Percentiles rank a stretch among this genome's conserved stretches.
Evolutionary conservation across 1,140 invertebrate genomes (phyloP).

Genomic region (Drosophila equinoxialis): DNA sequence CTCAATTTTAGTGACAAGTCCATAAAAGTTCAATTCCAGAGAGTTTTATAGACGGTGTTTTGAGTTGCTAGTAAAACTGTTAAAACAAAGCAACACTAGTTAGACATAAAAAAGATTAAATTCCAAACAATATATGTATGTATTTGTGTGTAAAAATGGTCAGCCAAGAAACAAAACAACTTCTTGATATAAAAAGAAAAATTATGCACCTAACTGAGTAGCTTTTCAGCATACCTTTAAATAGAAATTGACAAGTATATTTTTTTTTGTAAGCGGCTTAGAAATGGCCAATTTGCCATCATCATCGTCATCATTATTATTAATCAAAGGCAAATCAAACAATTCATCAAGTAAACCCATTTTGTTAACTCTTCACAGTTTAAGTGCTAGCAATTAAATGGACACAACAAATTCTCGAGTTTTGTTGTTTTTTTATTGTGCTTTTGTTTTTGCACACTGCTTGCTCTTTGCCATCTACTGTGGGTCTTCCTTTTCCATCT

Average conservation of each 20-base stretch:
- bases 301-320: not conserved
- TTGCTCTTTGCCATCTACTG: not conserved
- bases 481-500: constrained; percentile 44
- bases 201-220: too few species aligned
- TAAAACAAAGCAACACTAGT: too few species aligned
- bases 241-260: not conserved
- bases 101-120: too few species aligned
- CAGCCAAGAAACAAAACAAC: too few species aligned
- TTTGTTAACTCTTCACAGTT: constrained; percentile 31
- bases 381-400: constrained; percentile 53
- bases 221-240: not conserved
- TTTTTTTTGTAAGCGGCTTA: not conserved
- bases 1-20: too few species aligned
- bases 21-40: too few species aligned
- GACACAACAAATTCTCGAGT: constrained; percentile 37
- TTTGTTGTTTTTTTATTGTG: constrained; percentile 35
- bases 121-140: too few species aligned
- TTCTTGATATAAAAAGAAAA: too few species aligned
- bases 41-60: too few species aligned
- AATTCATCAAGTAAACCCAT: constrained; percentile 28
- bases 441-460: constrained; percentile 1
- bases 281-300: not conserved
- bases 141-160: too few species aligned
- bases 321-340: constrained; percentile 24
- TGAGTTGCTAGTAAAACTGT: too few species aligned